Percentiles rank a stretch among this genome's conserved stretches.
Evolutionary conservation across 2,888 invertebrate genomes (phyloP).

Genomic region (Nomada hirtipes): DNA sequence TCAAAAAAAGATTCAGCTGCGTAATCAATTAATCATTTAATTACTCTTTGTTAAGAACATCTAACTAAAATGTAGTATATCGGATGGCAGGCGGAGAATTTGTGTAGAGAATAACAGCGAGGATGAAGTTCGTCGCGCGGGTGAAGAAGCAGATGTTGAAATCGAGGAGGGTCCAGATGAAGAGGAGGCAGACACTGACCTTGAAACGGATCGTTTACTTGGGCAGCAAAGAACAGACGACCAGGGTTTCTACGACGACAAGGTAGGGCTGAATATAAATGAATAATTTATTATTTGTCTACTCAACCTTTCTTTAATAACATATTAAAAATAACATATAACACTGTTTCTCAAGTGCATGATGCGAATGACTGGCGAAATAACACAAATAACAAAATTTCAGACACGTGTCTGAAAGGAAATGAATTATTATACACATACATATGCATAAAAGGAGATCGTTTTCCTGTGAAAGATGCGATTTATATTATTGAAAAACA

Average conservation of each 20-base stretch:
- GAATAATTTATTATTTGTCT: neutral
- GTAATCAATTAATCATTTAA: neutral
- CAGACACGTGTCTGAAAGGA: neutral
- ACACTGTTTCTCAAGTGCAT: slow-evolving; percentile 12
- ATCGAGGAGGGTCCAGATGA: slow-evolving; percentile 81
- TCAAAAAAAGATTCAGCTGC: neutral
- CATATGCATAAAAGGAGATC: slow-evolving; percentile 18
- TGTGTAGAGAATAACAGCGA: slow-evolving; percentile 83
- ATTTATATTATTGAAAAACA: neutral
- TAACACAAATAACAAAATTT: slow-evolving; percentile 10
- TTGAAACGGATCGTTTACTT: slow-evolving; percentile 97
- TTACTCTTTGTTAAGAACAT: slow-evolving; percentile 75
- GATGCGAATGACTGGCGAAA: neutral
- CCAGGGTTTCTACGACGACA: slow-evolving; percentile 96
- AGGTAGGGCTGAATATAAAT: slow-evolving; percentile 85
- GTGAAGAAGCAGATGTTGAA: slow-evolving; percentile 82
- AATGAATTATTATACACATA: neutral
- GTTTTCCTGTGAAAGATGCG: neutral
- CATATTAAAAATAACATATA: slow-evolving; percentile 9
- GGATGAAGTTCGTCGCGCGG: slow-evolving; percentile 78
- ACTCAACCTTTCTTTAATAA: neutral
- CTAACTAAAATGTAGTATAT: slow-evolving; percentile 84
- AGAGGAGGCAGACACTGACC: slow-evolving; percentile 97
- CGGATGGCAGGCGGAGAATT: slow-evolving; percentile 83
- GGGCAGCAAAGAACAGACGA: slow-evolving; percentile 98